phyloP scores from a whole-genome alignment of 1,140 invertebrate genomes.

The Nephotettix cincticeps region DNA sequence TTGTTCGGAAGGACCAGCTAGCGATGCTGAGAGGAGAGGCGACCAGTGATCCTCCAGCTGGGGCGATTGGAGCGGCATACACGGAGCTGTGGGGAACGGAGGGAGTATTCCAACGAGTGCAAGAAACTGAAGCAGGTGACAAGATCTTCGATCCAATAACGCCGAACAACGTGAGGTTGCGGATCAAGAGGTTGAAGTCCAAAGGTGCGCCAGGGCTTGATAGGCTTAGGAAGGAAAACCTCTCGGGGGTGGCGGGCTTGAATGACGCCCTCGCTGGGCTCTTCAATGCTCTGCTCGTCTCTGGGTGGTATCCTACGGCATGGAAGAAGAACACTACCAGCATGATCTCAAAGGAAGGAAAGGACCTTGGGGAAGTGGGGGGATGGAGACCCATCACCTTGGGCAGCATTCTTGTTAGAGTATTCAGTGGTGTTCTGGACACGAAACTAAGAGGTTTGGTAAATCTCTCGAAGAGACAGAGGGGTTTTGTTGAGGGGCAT shows the following conservation, averaged over 20 bases:
- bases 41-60: background rate
- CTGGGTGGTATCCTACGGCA: background rate
- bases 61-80: background rate
- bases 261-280: background rate
- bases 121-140: no score
- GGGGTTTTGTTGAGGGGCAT: no score
- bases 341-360: conserved; percentile 39
- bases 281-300: background rate
- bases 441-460: no score
- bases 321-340: conserved; percentile 37
- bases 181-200: no score
- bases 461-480: no score
- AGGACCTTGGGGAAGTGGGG: background rate
- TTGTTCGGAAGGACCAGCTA: background rate
- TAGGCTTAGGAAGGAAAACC: background rate
- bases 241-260: background rate
- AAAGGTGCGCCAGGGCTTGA: background rate
- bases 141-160: background rate
- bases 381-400: no score
- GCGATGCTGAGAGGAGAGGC: background rate
- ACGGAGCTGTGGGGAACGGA: background rate
- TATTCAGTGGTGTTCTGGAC: no score
- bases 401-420: no score
- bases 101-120: background rate
- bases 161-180: background rate